Conservation (phyloP, 2,113 vertebrate genomes). For the Aegotheles bennettii region DNA sequence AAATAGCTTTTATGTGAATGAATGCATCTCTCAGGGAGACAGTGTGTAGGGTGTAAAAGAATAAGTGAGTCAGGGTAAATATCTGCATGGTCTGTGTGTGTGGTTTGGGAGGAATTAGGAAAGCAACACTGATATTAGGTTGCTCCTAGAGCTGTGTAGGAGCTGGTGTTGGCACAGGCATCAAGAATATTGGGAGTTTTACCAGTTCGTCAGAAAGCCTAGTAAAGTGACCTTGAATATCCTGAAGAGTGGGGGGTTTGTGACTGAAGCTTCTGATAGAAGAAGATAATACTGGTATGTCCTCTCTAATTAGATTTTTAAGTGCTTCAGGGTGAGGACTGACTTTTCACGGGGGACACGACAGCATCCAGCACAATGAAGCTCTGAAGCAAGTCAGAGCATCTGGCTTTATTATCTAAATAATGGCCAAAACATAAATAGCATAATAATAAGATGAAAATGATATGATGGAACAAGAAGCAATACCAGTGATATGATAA, state of each 20-base stretch:
- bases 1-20: neutral
- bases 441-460: neutral
- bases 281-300: neutral
- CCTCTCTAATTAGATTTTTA: constrained; percentile 19
- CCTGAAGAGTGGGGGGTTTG: neutral
- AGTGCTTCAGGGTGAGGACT: neutral
- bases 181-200: neutral
- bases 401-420: neutral
- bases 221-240: neutral
- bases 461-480: neutral
- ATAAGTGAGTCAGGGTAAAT: neutral
- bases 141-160: neutral
- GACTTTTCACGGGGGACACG: neutral
- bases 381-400: constrained; percentile 2
- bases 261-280: neutral
- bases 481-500: neutral
- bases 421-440: neutral
- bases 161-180: neutral
- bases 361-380: neutral
- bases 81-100: neutral
- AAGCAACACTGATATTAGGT: neutral
- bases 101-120: neutral
- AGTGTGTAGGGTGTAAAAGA: neutral
- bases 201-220: neutral
- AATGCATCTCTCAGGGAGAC: neutral